Evolutionary conservation across 2,797 vertebrate genomes (phyloP).

Genomic region (Serranus cabrilla): DNA sequence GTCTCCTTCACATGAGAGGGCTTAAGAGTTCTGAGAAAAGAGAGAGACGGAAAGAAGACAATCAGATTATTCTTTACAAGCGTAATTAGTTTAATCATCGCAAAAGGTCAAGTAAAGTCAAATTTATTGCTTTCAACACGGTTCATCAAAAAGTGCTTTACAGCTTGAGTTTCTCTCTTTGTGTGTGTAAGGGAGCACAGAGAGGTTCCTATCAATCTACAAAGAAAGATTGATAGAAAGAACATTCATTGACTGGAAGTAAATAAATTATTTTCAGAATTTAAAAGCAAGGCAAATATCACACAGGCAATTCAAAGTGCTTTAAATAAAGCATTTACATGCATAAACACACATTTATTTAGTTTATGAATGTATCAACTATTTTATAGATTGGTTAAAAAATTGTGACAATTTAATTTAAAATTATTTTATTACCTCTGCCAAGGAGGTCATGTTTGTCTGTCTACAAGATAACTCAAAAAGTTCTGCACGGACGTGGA

Average conservation of each 20-base stretch:
- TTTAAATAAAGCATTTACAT: neutral
- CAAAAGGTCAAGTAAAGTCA: constrained; percentile 38
- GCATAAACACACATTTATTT: neutral
- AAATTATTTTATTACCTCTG: too few relatives aligned
- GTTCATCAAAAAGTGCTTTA: constrained; percentile 20
- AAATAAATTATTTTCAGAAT: neutral
- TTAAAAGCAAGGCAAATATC: neutral
- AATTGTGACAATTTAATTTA: neutral
- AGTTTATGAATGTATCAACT: too few relatives aligned
- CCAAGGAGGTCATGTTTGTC: too few relatives aligned
- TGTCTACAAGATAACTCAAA: too few relatives aligned
- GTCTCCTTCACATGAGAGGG: constrained; percentile 6
- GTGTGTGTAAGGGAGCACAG: neutral
- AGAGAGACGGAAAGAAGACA: neutral
- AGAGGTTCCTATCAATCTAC: neutral
- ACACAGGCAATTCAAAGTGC: neutral
- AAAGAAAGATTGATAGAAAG: neutral
- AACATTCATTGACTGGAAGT: too few relatives aligned
- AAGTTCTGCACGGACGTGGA: too few relatives aligned
- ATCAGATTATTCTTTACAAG: constrained; percentile 29
- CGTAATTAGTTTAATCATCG: constrained; percentile 45
- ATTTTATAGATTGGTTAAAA: too few relatives aligned
- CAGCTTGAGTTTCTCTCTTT: neutral
- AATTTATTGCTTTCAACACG: constrained; percentile 29
- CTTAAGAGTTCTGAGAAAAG: neutral